Evolutionary conservation across 2,797 vertebrate species (phyloP).

Genomic region (Pogonophryne albipinna): DNA sequence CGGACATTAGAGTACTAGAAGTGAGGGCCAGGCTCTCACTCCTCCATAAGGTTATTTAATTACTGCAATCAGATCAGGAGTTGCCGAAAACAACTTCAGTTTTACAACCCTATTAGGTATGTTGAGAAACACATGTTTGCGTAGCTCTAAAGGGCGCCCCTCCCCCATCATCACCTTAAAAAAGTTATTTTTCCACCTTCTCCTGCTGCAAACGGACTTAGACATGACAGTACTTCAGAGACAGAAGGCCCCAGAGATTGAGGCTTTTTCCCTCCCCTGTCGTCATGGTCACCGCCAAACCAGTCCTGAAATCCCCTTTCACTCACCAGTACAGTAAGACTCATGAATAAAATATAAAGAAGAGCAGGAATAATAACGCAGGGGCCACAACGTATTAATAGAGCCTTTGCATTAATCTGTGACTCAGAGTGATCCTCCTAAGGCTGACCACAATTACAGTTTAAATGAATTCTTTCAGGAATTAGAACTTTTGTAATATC

Average conservation of each 20-base stretch:
- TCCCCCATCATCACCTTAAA: constrained; percentile 45
- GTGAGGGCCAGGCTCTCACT: constrained; percentile 53
- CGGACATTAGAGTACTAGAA: constrained; percentile 45
- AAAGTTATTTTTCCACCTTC: constrained; percentile 28
- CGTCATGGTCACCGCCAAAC: constrained; percentile 52
- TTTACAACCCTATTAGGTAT: constrained; percentile 35
- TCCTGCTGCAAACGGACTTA: constrained; percentile 15
- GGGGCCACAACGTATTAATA: constrained; percentile 70
- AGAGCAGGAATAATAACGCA: constrained; percentile 56
- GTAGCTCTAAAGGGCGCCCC: constrained; percentile 41
- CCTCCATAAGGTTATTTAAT: constrained; percentile 77
- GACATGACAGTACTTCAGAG: constrained; percentile 16
- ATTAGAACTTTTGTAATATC: constrained; percentile 38
- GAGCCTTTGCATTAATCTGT: constrained; percentile 72
- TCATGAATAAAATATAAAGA: constrained; percentile 69
- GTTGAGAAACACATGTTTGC: constrained; percentile 50
- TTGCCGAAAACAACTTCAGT: constrained; percentile 65
- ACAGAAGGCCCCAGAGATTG: constrained; percentile 36
- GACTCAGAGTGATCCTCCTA: constrained; percentile 61
- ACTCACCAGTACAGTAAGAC: constrained; percentile 20
- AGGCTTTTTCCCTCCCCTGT: constrained; percentile 37
- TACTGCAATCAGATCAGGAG: constrained; percentile 75
- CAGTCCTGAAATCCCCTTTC: constrained; percentile 35
- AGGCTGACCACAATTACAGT: constrained; percentile 78
- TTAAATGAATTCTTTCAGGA: constrained; percentile 77